phyloP scores from a whole-genome alignment of 2,888 invertebrate species.

The Chironomus riparius region DNA sequence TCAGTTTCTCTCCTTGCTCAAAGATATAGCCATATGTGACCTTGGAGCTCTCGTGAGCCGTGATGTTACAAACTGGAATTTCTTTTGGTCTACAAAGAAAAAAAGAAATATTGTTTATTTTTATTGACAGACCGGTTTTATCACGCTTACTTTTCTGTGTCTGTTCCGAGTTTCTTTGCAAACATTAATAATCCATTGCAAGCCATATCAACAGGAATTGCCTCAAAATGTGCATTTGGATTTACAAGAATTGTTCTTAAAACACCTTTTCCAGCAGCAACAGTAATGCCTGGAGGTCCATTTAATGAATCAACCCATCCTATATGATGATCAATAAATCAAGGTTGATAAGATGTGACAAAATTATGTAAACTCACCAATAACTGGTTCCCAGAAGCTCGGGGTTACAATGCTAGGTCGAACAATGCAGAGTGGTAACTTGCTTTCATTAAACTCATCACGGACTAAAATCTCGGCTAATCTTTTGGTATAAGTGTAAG shows the following conservation, averaged over 20 bases:
- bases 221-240: conserved; percentile 61
- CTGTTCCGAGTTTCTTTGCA: conserved; percentile 49
- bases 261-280: conserved; percentile 75
- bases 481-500: conserved; percentile 91
- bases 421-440: conserved; percentile 73
- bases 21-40: conserved; percentile 53
- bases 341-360: no score
- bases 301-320: conserved; percentile 47
- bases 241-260: conserved; percentile 78
- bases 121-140: neutral
- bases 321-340: neutral
- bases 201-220: conserved; percentile 73
- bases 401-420: conserved; percentile 91
- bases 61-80: conserved; percentile 82
- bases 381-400: conserved; percentile 61
- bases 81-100: conserved; percentile 48
- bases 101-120: neutral
- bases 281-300: conserved; percentile 71
- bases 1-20: neutral
- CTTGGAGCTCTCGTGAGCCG: conserved; percentile 68
- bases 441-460: conserved; percentile 52
- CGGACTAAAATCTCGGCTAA: conserved; percentile 77
- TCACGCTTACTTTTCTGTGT: conserved; percentile 44
- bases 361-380: conserved; percentile 52
- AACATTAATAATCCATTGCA: conserved; percentile 71